Evolutionary conservation across 2,113 vertebrate species (phyloP).

Genomic region (Australoheros scitulus): DNA sequence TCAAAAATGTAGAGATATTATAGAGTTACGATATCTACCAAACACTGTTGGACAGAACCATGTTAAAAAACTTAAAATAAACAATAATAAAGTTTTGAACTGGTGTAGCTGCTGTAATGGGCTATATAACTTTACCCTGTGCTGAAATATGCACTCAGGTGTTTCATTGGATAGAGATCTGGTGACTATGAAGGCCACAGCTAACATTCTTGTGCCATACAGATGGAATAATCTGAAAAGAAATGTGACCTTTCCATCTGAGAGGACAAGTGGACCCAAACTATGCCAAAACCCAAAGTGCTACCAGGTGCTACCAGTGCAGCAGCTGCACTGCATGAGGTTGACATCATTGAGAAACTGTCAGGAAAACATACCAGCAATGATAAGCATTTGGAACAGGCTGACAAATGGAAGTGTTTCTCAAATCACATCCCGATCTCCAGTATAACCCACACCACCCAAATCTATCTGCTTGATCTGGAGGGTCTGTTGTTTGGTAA

Average conservation of each 20-base stretch:
- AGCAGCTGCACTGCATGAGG: background rate
- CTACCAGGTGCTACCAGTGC: background rate
- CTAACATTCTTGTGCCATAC: background rate
- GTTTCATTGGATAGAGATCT: no score
- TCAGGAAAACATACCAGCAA: background rate
- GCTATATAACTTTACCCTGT: background rate
- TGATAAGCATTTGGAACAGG: background rate
- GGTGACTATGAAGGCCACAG: background rate
- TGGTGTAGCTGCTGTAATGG: background rate
- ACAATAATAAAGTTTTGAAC: background rate
- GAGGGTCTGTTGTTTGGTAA: background rate
- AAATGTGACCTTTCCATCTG: background rate
- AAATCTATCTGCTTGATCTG: background rate
- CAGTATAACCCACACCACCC: background rate
- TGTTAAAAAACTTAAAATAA: no score
- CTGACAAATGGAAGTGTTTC: background rate
- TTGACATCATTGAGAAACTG: background rate
- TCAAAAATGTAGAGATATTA: no score
- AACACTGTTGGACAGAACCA: no score
- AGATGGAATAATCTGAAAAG: fast-evolving
- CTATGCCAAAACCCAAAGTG: background rate
- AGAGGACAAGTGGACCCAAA: background rate
- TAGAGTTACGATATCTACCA: no score
- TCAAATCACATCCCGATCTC: background rate
- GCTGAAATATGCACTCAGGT: background rate